Conservation (phyloP, 2,888 invertebrate genomes). For the Cephus nigrinus region DNA sequence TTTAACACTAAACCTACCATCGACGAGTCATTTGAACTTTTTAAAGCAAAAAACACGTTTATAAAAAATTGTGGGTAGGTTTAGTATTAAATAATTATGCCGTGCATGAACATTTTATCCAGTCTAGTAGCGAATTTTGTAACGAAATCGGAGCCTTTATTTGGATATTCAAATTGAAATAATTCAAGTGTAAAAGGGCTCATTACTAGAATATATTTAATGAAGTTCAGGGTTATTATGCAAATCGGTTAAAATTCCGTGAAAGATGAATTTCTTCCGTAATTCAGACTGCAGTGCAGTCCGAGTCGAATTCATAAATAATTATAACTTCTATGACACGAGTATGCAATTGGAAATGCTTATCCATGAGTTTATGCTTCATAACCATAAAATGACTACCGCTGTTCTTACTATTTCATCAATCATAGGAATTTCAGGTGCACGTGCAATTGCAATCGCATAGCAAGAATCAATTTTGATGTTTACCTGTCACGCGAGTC, state of each 20-base stretch:
- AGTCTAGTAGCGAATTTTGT: not conserved
- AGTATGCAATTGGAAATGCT: not conserved
- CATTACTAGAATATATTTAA: not conserved
- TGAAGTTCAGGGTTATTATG: not conserved
- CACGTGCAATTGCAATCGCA: not conserved
- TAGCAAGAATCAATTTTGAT: not conserved
- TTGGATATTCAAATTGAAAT: not conserved
- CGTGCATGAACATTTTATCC: not conserved
- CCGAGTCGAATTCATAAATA: not conserved
- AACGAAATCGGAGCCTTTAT: not conserved
- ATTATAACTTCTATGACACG: not conserved
- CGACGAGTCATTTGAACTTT: too few relatives aligned
- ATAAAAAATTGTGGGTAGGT: too few relatives aligned
- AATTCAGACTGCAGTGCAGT: not conserved
- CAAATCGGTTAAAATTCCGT: not conserved
- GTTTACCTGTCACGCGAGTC: slow-evolving; percentile 34
- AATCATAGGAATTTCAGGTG: not conserved
- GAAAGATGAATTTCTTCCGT: not conserved
- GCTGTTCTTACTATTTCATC: not conserved
- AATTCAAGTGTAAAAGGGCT: not conserved
- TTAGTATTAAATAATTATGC: not conserved
- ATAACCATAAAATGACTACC: not conserved
- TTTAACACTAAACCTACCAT: not conserved
- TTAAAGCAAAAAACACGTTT: too few relatives aligned
- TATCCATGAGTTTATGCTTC: not conserved